Percentiles rank a stretch among this genome's conserved stretches.
Evolutionary conservation across 2,113 vertebrate genomes (phyloP).

Genomic region (Ptychochromis oligacanthus): DNA sequence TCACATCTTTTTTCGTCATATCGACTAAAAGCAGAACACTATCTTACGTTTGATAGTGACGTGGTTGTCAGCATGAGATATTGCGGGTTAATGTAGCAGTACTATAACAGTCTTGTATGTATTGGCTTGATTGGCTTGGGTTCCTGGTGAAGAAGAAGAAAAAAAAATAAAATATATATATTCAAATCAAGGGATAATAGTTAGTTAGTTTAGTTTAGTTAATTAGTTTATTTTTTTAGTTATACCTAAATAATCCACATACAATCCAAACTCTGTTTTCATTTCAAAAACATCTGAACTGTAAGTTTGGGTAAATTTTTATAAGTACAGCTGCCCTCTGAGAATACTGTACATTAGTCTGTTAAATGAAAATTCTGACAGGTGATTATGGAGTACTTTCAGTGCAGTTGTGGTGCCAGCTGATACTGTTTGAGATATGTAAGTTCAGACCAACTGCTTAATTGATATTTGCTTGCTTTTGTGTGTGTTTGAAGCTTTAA

Average conservation of each 20-base stretch:
- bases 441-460: no score
- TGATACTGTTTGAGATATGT: not conserved
- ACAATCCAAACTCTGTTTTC: not conserved
- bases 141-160: not conserved
- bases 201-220: no score
- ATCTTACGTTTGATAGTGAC: not conserved
- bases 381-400: no score
- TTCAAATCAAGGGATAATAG: not conserved
- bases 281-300: not conserved
- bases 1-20: not conserved
- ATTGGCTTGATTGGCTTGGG: no score
- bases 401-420: rapidly evolving
- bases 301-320: not conserved
- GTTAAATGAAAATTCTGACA: no score
- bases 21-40: not conserved
- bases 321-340: no score
- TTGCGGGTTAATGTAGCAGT: not conserved
- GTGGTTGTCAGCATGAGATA: conserved; percentile 3
- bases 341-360: no score
- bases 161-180: no score
- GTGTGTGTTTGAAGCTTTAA: not conserved
- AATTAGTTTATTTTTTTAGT: no score
- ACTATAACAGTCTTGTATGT: not conserved
- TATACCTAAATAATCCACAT: not conserved
- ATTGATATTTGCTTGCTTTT: not conserved